Conservation (phyloP, 1,140 invertebrate species). For the Eumaeus atala region DNA sequence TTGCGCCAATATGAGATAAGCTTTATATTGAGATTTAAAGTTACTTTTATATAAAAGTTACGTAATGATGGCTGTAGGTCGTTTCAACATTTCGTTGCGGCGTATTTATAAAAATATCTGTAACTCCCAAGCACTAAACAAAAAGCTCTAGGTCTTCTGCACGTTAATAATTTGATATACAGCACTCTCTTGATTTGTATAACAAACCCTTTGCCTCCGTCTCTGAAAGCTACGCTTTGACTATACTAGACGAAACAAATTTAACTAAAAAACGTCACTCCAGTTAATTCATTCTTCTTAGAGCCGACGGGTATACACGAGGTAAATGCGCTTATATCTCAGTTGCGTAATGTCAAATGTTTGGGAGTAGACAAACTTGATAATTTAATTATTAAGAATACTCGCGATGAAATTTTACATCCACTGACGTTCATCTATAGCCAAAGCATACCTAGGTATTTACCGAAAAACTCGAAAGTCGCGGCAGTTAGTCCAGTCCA, state of each 20-base stretch:
- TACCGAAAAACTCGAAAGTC: conserved; percentile 15
- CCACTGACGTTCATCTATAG: conserved; percentile 15
- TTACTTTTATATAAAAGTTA: too few relatives aligned
- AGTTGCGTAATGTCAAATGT: background rate
- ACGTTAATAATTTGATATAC: background rate
- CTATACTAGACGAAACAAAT: background rate
- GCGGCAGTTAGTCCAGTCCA: conserved; percentile 16
- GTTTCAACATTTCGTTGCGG: too few relatives aligned
- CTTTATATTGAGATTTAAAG: too few relatives aligned
- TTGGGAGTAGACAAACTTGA: conserved; percentile 2
- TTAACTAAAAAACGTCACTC: background rate
- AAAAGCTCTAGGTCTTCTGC: too few relatives aligned
- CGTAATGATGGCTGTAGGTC: too few relatives aligned
- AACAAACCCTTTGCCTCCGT: background rate
- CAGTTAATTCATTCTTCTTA: background rate
- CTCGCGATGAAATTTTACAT: background rate
- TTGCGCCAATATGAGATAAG: too few relatives aligned
- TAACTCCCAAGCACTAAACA: too few relatives aligned
- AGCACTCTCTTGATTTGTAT: background rate
- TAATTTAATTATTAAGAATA: conserved; percentile 1
- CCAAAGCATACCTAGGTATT: conserved; percentile 13
- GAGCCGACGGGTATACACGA: background rate
- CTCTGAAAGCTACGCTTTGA: background rate
- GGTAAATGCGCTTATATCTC: background rate
- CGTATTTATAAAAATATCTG: too few relatives aligned